Conservation (phyloP, 2,113 vertebrate species). For the Puntigrus tetrazona region DNA sequence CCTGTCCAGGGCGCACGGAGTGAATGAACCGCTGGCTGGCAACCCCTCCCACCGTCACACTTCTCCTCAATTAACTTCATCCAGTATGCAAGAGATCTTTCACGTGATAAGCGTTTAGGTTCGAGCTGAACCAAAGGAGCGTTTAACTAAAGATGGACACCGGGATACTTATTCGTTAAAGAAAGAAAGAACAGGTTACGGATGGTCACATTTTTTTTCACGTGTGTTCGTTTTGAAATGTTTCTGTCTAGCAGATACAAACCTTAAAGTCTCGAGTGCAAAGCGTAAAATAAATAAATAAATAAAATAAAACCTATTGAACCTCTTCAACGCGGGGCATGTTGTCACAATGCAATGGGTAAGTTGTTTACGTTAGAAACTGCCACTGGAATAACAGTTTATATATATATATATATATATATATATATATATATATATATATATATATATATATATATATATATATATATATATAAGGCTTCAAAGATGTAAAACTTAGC, state of each 20-base stretch:
- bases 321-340: neutral
- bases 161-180: neutral
- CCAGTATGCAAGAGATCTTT: constrained; percentile 42
- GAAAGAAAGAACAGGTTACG: neutral
- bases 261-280: neutral
- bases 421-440: no score
- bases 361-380: neutral
- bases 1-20: constrained; percentile 63
- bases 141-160: neutral
- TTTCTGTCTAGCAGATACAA: neutral
- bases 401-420: no score
- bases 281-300: neutral
- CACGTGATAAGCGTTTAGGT: constrained; percentile 22
- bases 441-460: no score
- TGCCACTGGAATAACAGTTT: neutral
- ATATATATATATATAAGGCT: no score
- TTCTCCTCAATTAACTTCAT: constrained; percentile 45
- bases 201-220: neutral
- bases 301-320: neutral
- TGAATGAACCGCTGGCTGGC: constrained; percentile 64
- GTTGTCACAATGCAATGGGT: neutral
- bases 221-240: neutral
- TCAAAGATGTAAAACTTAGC: neutral
- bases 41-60: constrained; percentile 62
- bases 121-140: neutral